Evolutionary conservation across 2,113 vertebrate species (phyloP).

Genomic region (Poecile atricapillus): DNA sequence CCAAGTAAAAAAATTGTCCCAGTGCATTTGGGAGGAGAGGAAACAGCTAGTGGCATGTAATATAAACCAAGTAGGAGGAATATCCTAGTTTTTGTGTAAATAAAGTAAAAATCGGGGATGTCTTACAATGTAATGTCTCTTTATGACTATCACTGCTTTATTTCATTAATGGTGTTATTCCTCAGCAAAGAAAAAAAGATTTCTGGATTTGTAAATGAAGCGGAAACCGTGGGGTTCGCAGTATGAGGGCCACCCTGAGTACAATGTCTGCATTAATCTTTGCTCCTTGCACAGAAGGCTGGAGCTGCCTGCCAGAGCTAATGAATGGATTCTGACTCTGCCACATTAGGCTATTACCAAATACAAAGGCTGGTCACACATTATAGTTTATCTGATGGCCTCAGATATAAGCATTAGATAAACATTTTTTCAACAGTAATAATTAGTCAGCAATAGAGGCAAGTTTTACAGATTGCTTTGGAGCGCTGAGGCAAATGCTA

Average conservation of each 20-base stretch:
- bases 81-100: background rate
- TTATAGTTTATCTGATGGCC: constrained; percentile 51
- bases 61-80: background rate
- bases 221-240: background rate
- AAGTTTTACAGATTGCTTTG: constrained; percentile 38
- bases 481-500: background rate
- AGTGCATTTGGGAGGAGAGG: background rate
- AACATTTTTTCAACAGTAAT: constrained; percentile 50
- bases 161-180: background rate
- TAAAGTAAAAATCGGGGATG: background rate
- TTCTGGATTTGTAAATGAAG: background rate
- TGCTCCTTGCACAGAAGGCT: constrained; percentile 37
- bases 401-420: constrained; percentile 58
- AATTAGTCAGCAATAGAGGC: constrained; percentile 9
- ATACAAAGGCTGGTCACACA: constrained; percentile 55
- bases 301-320: constrained; percentile 39
- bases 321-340: constrained; percentile 46
- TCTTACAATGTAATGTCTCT: background rate
- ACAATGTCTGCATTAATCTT: constrained; percentile 34
- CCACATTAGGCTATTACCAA: constrained; percentile 28
- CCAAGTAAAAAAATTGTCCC: background rate
- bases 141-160: background rate
- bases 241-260: background rate
- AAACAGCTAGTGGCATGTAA: background rate
- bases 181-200: background rate